These are phyloP conservation scores for Adrianichthys oophorus DNA, from an alignment of 2,797 vertebrate species.

Conservation along the genomic window DNA sequence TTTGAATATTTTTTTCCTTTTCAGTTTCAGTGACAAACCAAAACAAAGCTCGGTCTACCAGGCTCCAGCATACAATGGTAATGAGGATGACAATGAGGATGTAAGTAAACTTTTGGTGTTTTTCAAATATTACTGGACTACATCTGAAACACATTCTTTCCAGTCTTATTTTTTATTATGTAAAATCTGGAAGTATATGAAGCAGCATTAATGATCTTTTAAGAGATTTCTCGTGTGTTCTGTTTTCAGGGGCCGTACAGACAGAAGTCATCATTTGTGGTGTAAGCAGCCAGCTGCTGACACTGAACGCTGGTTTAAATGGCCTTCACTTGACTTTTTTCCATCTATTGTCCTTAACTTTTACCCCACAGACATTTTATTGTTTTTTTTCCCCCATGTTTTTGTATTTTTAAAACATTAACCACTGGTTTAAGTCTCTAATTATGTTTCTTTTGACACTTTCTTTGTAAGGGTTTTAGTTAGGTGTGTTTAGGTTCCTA, in stretches of 20 bases:
- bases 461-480: slow-evolving; percentile 3
- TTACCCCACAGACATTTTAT: too few relatives aligned
- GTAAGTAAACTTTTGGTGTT: slow-evolving; percentile 73
- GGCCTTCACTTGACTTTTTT: neutral
- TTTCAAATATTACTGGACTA: neutral
- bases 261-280: slow-evolving; percentile 93
- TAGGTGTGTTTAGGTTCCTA: neutral
- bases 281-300: slow-evolving; percentile 71
- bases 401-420: too few relatives aligned
- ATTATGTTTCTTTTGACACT: too few relatives aligned
- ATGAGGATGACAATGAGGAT: slow-evolving; percentile 70
- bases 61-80: slow-evolving; percentile 58
- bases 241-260: slow-evolving; percentile 85
- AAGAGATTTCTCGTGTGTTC: slow-evolving; percentile 20
- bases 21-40: slow-evolving; percentile 54
- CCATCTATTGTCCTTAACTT: too few relatives aligned
- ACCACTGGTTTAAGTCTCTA: too few relatives aligned
- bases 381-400: too few relatives aligned
- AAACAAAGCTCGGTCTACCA: slow-evolving; percentile 83
- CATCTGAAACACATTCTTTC: too few relatives aligned
- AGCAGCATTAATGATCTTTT: neutral
- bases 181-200: too few relatives aligned
- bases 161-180: too few relatives aligned
- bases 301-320: neutral
- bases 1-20: neutral